Evolutionary conservation across 2,113 vertebrate genomes (phyloP), one percentile per base, ranked within the genome.

Genomic region (Channa maculata): DNA sequence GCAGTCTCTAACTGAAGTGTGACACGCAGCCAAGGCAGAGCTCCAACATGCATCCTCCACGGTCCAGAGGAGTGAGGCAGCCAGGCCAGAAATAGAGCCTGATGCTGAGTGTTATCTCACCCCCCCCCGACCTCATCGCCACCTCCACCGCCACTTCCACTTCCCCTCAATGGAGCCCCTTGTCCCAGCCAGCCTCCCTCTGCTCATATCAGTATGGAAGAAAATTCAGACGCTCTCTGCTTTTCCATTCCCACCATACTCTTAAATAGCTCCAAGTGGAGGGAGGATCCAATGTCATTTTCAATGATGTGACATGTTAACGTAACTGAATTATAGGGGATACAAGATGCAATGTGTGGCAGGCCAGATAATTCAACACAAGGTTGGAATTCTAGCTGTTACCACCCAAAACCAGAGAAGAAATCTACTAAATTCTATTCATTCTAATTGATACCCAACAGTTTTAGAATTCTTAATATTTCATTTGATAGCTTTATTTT

Each of bases 71-170:
- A 79, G 82, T 89, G 91, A 93, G 54, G 71, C 73, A 88, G 51
- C 24, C 52, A 15, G 43, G 65, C 80, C 89, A 75, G 87, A 90
- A 95, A 94, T 92, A 93, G 92, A 86, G 74, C 65, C 82, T 79
- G 86, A 91, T 84, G 85, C 70, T 79, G 75, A 49, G 71, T 46
- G 34, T 54, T 64, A 84, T 77, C 91, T 84, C 83, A 71, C 12
- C 5, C 49, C 50, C 1, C 48, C 63, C 4, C 38, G 24, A 39
- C 48, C 8, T 33, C 37, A 8, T 15, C 9, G 6, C 36, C 61
- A 11, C 66, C 58, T 44, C 78, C 9, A 52, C 50, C 71, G 62
- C 50, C 57, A n/a, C 8, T 11, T 24, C 24, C 24, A 24, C 24
- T 24, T 24, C 24, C 24, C 24, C 24, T 24, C 24, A 1, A 2